Base-by-base conservation (phyloP, 37 sponge, comb jelly and placozoan genomes). In the Axinella damicornis region DNA sequence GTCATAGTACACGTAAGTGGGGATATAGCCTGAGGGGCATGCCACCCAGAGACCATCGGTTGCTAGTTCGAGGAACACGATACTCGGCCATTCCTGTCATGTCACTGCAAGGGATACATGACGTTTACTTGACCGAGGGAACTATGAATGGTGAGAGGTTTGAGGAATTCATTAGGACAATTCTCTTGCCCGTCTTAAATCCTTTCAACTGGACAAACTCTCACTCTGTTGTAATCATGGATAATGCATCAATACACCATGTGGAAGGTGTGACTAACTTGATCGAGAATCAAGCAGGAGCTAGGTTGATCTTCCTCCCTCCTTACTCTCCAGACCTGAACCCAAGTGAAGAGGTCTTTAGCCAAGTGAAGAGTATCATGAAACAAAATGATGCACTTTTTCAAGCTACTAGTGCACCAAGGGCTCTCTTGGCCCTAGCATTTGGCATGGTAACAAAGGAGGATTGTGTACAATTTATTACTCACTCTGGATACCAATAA, bases 291-390 rank as follows among this genome's bases (percentile, higher is more conserved):
- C 81, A 81, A 69, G 71, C 31, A 30, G 81, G 81, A 9, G 70
- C 81, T 18, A 20, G 39, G 32, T 25, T 81, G n/a, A 13, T 69
- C 1, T 81, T 68, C 68, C 34, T 81, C 22, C 81, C 81, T n/a
- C 81, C 81, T 60, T 81, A 81, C 69, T 81, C 81, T 27, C 71
- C 81, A 12, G 81, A 81, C 30, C 55, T 81, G 20, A 81, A 81
- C 31, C 81, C 81, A 0, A 12, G 12, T 64, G 81, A 81, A 46
- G 71, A 69, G 27, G 73, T 83, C 2, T 83, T 83, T 25, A 83
- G 81, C 41, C 38, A 81, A 24, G 71, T 81, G 24, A 81, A 81
- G 22, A 69, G 36, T 5, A 81, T 81, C 12, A 81, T 81, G 81
- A 81, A 81, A 24, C 32, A 81, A 54, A 81, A 81, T 69, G 71